Evolutionary conservation across 2,113 vertebrate species (phyloP), one percentile per base, ranked within the genome.

Genomic region (Bos indicus): DNA sequence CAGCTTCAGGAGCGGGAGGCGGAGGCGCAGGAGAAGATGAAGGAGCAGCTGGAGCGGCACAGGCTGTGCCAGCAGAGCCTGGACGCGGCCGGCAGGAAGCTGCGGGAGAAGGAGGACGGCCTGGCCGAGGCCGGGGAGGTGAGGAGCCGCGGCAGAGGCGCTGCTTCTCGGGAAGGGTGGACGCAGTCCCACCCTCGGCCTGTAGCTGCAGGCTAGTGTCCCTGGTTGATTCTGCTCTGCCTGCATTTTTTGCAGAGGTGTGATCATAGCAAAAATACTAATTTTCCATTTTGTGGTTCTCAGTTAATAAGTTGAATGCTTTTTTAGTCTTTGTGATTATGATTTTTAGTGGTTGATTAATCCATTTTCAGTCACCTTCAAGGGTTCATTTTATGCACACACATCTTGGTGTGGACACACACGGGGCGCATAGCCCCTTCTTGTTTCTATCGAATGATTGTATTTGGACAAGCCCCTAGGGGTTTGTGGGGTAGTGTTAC

Each of bases 51-150:
- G 91, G 99, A 99, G 89, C 98, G 97, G 62, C 99, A 98, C 96
- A 98, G 98, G 84, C 87, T 97, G 56, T 99, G 99, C 21, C 98
- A 98, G 95, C 99, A 99, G 98, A 99, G 98, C 64, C 90, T 99
- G 88, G 99, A 99, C 7, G 84, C 98, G 0, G 98, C 99, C 78
- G 99, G 98, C 98, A 99, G 99, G 98, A 99, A 99, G 94, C 91
- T 99, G 46, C 99, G 99, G 77, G 99, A 99, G 96, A 99, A 99
- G 97, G 99, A 99, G 88, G 97, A 83, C 21, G 98, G 98, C 97
- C 98, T 99, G 56, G 98, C 98, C 0, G 96, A 99, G 59, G 99
- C 99, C n/a, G 98, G 98, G 40, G 99, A 99, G 99, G 99, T 99
- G 99, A 59, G 91, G 15, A 57, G 51, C 43, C 2, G 30, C 6